These are phyloP conservation scores for Teleiodes luculella DNA, from an alignment of 2,888 invertebrate genomes.

Conservation along the genomic window DNA sequence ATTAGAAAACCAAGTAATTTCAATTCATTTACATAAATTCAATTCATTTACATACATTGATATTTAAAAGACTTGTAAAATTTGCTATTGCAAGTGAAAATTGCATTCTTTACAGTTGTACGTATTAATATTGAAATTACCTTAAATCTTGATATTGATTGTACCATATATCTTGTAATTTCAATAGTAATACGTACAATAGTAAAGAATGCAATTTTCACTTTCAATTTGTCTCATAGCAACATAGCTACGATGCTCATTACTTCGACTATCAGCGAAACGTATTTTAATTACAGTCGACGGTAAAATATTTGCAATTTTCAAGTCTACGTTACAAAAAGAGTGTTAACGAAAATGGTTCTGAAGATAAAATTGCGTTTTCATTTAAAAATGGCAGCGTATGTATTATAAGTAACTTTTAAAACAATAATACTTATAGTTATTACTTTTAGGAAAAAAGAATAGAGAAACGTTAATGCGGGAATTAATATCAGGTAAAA, in stretches of 20 bases:
- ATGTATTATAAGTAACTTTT: no score
- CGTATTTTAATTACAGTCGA: slow-evolving; percentile 39
- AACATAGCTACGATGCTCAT: slow-evolving; percentile 26
- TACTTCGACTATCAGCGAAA: slow-evolving; percentile 31
- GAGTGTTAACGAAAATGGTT: slow-evolving; percentile 18
- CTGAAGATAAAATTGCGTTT: slow-evolving; percentile 18
- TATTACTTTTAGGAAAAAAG: no score
- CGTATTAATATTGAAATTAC: not conserved
- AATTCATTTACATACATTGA: no score
- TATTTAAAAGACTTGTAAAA: no score
- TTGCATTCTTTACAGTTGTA: slow-evolving; percentile 11
- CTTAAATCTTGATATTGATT: no score
- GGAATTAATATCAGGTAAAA: no score
- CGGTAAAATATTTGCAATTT: slow-evolving; percentile 25
- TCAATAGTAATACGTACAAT: not conserved
- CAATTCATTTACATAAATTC: no score
- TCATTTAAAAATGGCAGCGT: slow-evolving; percentile 17
- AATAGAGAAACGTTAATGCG: no score
- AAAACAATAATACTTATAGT: no score
- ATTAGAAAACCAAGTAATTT: no score
- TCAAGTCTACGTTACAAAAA: slow-evolving; percentile 13
- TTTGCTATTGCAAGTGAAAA: slow-evolving; percentile 44
- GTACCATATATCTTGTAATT: no score
- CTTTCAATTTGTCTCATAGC: slow-evolving; percentile 34
- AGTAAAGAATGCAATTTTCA: slow-evolving; percentile 29